A percentile compares a stretch with the other conserved stretches of the same genome.
Evolutionary conservation across 1,140 invertebrate species (phyloP).

Genomic region (Archegozetes longisetosus): DNA sequence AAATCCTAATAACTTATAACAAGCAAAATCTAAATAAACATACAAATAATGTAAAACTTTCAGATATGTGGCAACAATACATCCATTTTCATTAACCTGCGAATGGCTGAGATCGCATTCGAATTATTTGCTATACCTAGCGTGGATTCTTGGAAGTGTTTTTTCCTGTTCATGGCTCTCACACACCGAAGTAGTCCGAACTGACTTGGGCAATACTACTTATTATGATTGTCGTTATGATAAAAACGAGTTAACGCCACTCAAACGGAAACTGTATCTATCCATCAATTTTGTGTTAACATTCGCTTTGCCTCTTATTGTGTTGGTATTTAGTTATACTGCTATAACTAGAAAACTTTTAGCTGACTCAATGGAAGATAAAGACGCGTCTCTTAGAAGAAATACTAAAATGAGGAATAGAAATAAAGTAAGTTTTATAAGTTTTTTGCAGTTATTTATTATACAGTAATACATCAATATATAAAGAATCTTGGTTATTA

Average conservation of each 20-base stretch:
- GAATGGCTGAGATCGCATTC: not conserved
- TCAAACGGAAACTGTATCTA: not conserved
- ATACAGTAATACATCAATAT: too few relatives aligned
- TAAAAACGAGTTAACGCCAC: not conserved
- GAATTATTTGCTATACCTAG: not conserved
- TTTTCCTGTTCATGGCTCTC: not conserved
- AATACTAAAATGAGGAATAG: not conserved
- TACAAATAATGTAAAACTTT: too few relatives aligned
- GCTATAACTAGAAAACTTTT: conserved; percentile 1
- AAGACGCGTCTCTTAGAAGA: not conserved
- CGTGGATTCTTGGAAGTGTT: not conserved
- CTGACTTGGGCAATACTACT: not conserved
- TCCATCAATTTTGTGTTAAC: conserved; percentile 1
- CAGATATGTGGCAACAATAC: conserved; percentile 5
- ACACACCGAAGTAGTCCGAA: not conserved
- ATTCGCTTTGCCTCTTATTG: not conserved
- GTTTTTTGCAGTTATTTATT: too few relatives aligned
- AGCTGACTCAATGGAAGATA: not conserved
- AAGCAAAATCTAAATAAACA: too few relatives aligned
- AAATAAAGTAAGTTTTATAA: too few relatives aligned
- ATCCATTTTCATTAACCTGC: conserved; percentile 1
- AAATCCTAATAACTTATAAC: too few relatives aligned
- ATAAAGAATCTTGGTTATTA: too few relatives aligned
- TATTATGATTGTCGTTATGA: conserved; percentile 8
- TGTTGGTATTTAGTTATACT: not conserved